These are phyloP conservation scores for Diadophis punctatus DNA, from an alignment of 2,113 vertebrate species.

Conservation along the genomic window DNA sequence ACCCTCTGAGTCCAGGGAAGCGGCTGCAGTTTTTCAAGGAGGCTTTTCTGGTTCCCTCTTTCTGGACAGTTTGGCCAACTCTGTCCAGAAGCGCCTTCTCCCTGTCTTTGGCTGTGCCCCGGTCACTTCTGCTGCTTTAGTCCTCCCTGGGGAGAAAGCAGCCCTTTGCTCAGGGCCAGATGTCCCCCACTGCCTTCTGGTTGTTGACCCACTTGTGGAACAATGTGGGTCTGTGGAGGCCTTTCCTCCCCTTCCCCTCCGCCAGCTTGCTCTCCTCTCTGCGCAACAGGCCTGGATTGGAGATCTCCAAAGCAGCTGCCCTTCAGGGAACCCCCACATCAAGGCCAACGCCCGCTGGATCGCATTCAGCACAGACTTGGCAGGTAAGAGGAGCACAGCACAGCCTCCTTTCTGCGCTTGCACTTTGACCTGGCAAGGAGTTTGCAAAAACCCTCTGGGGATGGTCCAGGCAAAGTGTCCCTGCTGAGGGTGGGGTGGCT, in stretches of 20 bases:
- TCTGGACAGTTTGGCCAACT: neutral
- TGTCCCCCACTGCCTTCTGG: neutral
- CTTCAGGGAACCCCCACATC: constrained; percentile 77
- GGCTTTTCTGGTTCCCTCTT: neutral
- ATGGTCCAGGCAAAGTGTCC: neutral
- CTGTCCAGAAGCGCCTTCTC: neutral
- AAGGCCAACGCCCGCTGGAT: constrained; percentile 81
- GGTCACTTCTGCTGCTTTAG: neutral
- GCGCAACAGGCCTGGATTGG: constrained; percentile 82
- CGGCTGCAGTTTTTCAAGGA: neutral
- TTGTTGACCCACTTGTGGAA: neutral
- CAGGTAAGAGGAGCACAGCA: constrained; percentile 70
- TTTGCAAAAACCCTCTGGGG: neutral
- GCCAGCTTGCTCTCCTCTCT: neutral
- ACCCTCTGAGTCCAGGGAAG: neutral
- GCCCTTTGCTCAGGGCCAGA: neutral
- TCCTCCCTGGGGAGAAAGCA: neutral
- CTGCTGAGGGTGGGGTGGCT: neutral
- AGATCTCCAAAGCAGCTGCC: constrained; percentile 71
- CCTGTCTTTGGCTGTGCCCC: neutral
- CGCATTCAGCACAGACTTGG: constrained; percentile 76
- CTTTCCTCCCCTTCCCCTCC: neutral
- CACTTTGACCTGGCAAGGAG: neutral
- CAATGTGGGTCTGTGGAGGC: neutral
- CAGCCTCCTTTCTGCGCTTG: accelerated